phyloP scores from a whole-genome alignment of 1,140 invertebrate genomes.

The Agrilus planipennis region DNA sequence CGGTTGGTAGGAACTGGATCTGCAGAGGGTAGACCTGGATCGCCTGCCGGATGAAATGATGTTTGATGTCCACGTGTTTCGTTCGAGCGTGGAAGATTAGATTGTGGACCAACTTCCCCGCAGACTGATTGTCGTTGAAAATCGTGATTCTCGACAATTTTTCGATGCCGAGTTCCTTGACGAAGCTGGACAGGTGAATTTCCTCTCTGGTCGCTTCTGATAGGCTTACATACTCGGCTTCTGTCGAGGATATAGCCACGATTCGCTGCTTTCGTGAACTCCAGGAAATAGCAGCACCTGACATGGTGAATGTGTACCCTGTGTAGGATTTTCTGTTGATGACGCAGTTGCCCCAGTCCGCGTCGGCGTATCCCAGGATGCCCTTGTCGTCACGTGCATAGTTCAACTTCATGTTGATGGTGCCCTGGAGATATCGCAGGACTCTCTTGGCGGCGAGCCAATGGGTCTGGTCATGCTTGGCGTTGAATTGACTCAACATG shows the following conservation, averaged over 20 bases:
- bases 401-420: conserved; percentile 8
- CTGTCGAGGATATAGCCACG: conserved; percentile 27
- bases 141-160: conserved; percentile 11
- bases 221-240: conserved; percentile 32
- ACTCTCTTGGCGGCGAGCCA: conserved; percentile 29
- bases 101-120: conserved; percentile 21
- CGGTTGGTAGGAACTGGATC: conserved; percentile 12
- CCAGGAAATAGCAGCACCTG: conserved; percentile 21
- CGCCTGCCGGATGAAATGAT: conserved; percentile 24
- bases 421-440: conserved; percentile 29
- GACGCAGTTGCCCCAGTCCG: conserved; percentile 28
- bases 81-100: conserved; percentile 18
- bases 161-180: conserved; percentile 7
- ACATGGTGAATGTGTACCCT: conserved; percentile 25
- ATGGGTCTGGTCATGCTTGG: conserved; percentile 19
- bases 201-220: conserved; percentile 18
- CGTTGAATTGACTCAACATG: conserved; percentile 28
- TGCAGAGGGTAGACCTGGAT: conserved; percentile 6
- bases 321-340: conserved; percentile 26
- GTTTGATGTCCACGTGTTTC: conserved; percentile 30
- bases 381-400: conserved; percentile 5
- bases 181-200: conserved; percentile 13
- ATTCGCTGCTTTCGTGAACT: conserved; percentile 24
- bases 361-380: conserved; percentile 26
- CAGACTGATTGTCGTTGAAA: conserved; percentile 23